Percentiles rank a stretch among this genome's conserved stretches.
phyloP scores from a whole-genome alignment of 2,113 vertebrate genomes.

The Osmerus eperlanus region DNA sequence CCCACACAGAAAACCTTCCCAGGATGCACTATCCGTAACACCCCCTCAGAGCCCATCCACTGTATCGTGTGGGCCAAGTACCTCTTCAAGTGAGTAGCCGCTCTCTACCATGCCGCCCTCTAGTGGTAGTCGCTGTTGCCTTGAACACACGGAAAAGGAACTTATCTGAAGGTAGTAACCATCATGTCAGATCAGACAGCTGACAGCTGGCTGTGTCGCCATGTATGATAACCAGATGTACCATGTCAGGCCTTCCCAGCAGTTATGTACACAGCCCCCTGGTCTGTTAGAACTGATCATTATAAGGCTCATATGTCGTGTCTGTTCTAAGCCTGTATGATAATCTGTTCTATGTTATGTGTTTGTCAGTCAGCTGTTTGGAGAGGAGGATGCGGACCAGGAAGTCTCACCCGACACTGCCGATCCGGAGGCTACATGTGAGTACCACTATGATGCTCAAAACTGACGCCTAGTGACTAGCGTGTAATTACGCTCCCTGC shows the following conservation, averaged over 20 bases:
- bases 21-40: conserved; percentile 97
- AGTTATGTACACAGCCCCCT: too few relatives aligned
- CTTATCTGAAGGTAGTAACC: neutral
- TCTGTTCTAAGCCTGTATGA: neutral
- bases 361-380: conserved; percentile 87
- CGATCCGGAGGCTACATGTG: conserved; percentile 94
- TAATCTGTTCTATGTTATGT: conserved; percentile 11
- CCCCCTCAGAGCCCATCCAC: conserved; percentile 96
- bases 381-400: conserved; percentile 97
- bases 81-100: conserved; percentile 89
- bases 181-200: neutral
- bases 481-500: neutral
- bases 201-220: neutral
- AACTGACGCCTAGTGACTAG: neutral
- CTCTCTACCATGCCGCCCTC: too few relatives aligned
- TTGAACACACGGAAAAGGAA: neutral
- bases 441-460: conserved; percentile 59
- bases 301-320: neutral
- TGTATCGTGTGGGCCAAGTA: conserved; percentile 99
- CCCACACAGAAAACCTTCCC: conserved; percentile 97
- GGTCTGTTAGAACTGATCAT: too few relatives aligned
- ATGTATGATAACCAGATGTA: neutral
- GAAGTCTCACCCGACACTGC: conserved; percentile 97
- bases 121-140: neutral
- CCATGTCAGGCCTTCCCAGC: too few relatives aligned